phyloP scores from a whole-genome alignment of 35 echinoderm and acorn worm species.

The Diadema setosum region DNA sequence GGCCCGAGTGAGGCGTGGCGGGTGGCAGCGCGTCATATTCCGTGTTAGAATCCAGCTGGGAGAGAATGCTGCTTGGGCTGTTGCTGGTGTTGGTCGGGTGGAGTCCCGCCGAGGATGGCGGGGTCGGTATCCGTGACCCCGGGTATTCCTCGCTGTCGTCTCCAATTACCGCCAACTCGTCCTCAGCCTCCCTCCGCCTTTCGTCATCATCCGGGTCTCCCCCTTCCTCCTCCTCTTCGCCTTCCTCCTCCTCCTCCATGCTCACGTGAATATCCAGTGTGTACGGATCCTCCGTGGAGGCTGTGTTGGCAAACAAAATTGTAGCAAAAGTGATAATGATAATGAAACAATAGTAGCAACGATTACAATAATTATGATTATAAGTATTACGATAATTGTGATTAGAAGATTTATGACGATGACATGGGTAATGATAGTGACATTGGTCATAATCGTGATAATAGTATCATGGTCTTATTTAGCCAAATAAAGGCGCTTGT shows the following conservation, averaged over 20 bases:
- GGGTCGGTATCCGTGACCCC: not conserved
- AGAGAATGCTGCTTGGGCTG: slow-evolving; percentile 10
- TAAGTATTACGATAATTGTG: not conserved
- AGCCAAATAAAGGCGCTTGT: not conserved
- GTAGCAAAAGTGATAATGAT: not conserved
- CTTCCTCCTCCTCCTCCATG: not conserved
- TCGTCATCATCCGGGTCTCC: not conserved
- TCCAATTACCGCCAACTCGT: not conserved
- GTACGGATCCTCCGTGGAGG: not conserved
- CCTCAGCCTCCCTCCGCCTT: not conserved
- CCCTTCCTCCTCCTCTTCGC: not conserved
- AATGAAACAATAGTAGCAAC: not conserved
- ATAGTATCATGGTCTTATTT: not conserved
- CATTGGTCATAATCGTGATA: not conserved
- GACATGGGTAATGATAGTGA: not conserved
- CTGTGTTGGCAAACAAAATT: too few species aligned
- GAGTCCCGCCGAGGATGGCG: not conserved
- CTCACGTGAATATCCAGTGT: not conserved
- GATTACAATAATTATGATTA: not conserved
- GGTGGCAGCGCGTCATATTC: not conserved
- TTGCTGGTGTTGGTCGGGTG: slow-evolving; percentile 4
- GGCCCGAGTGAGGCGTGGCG: not conserved
- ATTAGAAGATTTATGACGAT: not conserved
- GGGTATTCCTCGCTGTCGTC: not conserved
- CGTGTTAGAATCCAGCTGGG: slow-evolving; percentile 22